Evolutionary conservation across 1,140 invertebrate genomes (phyloP).

Genomic region (Drosophila bocqueti): DNA sequence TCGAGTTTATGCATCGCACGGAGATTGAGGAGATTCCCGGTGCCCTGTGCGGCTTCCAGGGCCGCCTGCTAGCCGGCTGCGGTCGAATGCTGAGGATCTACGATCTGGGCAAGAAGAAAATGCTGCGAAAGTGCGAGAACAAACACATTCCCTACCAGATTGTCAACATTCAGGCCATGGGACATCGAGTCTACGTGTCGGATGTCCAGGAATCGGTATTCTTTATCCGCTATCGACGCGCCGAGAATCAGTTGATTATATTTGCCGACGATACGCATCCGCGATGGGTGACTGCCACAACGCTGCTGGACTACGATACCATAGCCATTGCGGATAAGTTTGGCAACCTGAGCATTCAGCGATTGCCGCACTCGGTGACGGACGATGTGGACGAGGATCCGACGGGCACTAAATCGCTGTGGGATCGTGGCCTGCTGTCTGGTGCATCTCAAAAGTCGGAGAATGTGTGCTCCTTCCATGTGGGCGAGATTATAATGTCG

Average conservation of each 20-base stretch:
- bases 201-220: slow-evolving; percentile 99
- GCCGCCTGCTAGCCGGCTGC: slow-evolving; percentile 95
- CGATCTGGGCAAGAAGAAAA: slow-evolving; percentile 98
- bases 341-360: slow-evolving; percentile 97
- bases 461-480: slow-evolving; percentile 95
- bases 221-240: slow-evolving; percentile 97
- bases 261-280: slow-evolving; percentile 99
- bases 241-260: slow-evolving; percentile 98
- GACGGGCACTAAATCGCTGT: slow-evolving; percentile 98
- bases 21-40: slow-evolving; percentile 96
- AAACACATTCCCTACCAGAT: slow-evolving; percentile 99
- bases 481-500: slow-evolving; percentile 97
- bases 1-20: slow-evolving; percentile 98
- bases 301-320: slow-evolving; percentile 98
- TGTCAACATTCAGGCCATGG: slow-evolving; percentile 96
- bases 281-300: slow-evolving; percentile 96
- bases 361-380: slow-evolving; percentile 94
- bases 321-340: slow-evolving; percentile 99
- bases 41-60: slow-evolving; percentile 96
- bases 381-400: slow-evolving; percentile 99
- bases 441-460: slow-evolving; percentile 99
- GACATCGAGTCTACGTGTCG: slow-evolving; percentile 96
- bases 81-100: slow-evolving; percentile 97
- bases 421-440: slow-evolving; percentile 98
- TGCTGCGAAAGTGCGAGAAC: slow-evolving; percentile 99